Evolutionary conservation across 2,797 vertebrate species (phyloP).

Genomic region (Thripadectes ignobilis): DNA sequence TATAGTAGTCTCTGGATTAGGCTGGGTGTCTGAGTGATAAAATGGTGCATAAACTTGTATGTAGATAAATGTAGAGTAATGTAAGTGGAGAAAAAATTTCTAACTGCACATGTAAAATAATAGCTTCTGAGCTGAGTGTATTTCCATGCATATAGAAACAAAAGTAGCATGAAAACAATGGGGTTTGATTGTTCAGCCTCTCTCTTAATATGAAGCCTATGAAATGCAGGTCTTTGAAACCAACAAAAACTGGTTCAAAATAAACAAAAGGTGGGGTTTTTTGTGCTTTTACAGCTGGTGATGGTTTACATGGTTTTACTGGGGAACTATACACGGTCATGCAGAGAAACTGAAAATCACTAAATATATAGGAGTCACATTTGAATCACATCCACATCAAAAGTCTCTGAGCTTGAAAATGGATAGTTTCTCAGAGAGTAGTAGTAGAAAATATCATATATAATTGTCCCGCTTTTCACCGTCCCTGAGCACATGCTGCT

Average conservation of each 20-base stretch:
- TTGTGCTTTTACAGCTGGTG: fast-evolving
- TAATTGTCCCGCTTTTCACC: neutral
- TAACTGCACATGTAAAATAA: neutral
- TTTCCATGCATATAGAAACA: neutral
- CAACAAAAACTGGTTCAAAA: neutral
- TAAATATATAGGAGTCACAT: neutral
- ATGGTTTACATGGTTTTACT: neutral
- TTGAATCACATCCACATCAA: neutral
- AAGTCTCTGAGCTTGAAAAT: neutral
- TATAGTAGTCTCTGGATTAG: neutral
- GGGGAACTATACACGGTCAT: neutral
- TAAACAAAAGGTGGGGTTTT: neutral
- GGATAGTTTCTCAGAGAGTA: neutral
- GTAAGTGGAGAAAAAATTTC: neutral
- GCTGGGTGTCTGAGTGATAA: neutral
- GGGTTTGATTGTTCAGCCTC: neutral
- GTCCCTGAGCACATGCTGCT: neutral
- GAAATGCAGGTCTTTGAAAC: neutral
- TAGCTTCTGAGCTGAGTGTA: neutral
- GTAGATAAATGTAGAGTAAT: neutral
- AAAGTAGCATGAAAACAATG: neutral
- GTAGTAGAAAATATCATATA: neutral
- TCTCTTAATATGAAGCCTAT: neutral
- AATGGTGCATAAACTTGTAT: neutral
- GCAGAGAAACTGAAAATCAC: neutral